These are phyloP conservation scores for Lasioglossum albipes DNA, from an alignment of 1,140 invertebrate species.

Conservation along the genomic window DNA sequence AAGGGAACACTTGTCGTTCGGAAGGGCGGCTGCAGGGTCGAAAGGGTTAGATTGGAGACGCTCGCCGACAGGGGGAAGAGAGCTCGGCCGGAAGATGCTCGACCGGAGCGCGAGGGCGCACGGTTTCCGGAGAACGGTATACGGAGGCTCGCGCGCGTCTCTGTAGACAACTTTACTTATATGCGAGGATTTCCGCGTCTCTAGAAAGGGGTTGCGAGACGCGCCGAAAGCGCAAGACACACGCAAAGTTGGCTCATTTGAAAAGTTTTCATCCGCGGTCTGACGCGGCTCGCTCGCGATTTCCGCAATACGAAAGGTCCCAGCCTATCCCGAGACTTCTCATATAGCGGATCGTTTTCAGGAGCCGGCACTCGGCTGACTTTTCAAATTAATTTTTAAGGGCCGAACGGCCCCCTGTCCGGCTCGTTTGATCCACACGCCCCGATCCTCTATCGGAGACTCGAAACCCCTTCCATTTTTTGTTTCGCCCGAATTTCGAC, in stretches of 20 bases:
- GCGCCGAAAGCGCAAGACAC: slow-evolving; percentile 70
- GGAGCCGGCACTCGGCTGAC: slow-evolving; percentile 52
- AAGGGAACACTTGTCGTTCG: no score
- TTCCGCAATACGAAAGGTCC: slow-evolving; percentile 58
- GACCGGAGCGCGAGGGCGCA: neutral
- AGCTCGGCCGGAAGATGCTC: slow-evolving; percentile 24
- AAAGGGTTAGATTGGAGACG: neutral
- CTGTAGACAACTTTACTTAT: slow-evolving; percentile 73
- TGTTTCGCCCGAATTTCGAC: slow-evolving; percentile 1
- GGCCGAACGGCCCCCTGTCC: slow-evolving; percentile 33
- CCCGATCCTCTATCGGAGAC: slow-evolving; percentile 41
- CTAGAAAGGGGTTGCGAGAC: slow-evolving; percentile 51
- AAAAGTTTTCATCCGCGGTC: slow-evolving; percentile 65
- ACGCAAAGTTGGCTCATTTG: slow-evolving; percentile 75
- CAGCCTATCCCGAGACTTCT: slow-evolving; percentile 15
- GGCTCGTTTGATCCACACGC: slow-evolving; percentile 34
- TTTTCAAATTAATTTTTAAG: slow-evolving; percentile 76
- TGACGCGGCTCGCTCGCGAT: slow-evolving; percentile 46
- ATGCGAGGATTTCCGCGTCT: slow-evolving; percentile 60
- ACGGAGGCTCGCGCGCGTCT: slow-evolving; percentile 26
- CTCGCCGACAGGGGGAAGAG: no score
- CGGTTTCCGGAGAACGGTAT: neutral
- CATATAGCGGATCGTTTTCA: slow-evolving; percentile 45
- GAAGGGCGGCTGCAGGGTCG: no score
- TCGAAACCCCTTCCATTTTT: neutral